phyloP scores from a whole-genome alignment of 2,797 vertebrate species.

The Danio tinwini region DNA sequence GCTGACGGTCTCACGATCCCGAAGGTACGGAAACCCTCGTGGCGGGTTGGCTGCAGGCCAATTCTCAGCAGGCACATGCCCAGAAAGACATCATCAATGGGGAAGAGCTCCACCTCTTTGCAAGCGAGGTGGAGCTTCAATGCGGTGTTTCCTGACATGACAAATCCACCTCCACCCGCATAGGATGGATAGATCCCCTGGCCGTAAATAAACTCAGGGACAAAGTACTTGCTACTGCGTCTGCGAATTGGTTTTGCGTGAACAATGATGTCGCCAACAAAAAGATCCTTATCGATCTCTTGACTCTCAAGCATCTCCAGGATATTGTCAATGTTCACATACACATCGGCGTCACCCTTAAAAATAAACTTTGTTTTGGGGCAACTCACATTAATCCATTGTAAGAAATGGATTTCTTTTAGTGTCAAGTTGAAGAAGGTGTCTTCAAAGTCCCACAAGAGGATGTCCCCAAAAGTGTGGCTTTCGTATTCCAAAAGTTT shows the following conservation, averaged over 20 bases:
- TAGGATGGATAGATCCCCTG: conserved; percentile 88
- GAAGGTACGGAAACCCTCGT: conserved; percentile 94
- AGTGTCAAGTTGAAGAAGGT: conserved; percentile 98
- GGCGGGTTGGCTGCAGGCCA: conserved; percentile 83
- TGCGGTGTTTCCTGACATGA: conserved; percentile 89
- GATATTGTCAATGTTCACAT: conserved; percentile 93
- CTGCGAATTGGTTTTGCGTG: conserved; percentile 89
- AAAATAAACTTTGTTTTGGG: conserved; percentile 88
- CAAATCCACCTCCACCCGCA: conserved; percentile 92
- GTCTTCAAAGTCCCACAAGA: conserved; percentile 96
- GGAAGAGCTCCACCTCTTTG: conserved; percentile 93
- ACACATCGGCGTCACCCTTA: conserved; percentile 94
- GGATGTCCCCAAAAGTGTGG: conserved; percentile 83
- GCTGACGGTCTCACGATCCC: conserved; percentile 91
- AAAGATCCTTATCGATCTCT: conserved; percentile 80
- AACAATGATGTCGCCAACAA: conserved; percentile 93
- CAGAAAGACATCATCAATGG: conserved; percentile 96
- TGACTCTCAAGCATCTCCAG: conserved; percentile 85
- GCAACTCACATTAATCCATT: conserved; percentile 90
- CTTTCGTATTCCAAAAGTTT: conserved; percentile 90
- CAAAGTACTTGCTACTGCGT: conserved; percentile 90
- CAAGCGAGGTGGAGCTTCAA: conserved; percentile 85
- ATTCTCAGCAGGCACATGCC: conserved; percentile 97
- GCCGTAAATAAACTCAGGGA: conserved; percentile 91
- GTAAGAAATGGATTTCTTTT: conserved; percentile 97